These are phyloP conservation scores for Semnornis frantzii DNA, from an alignment of 2,113 vertebrate genomes.

Conservation along the genomic window DNA sequence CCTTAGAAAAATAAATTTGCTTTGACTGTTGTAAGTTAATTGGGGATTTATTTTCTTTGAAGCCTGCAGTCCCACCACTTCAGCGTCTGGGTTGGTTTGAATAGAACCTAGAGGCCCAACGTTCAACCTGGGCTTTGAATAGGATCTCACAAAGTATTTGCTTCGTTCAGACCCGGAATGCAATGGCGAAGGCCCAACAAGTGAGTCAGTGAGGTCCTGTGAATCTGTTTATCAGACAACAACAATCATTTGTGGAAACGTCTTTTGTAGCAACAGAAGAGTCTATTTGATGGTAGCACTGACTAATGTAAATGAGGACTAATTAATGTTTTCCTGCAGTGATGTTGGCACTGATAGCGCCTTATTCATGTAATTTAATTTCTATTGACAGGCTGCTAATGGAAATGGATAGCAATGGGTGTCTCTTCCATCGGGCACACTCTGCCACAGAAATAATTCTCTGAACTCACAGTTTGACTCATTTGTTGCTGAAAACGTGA, in stretches of 20 bases:
- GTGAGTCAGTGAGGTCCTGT: conserved; percentile 49
- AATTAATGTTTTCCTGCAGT: conserved; percentile 76
- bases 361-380: conserved; percentile 73
- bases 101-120: not conserved
- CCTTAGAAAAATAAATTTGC: conserved; percentile 22
- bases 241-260: conserved; percentile 59
- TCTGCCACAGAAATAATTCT: conserved; percentile 55
- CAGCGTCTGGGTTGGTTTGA: not conserved
- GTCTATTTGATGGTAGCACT: conserved; percentile 63
- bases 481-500: not conserved
- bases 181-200: not conserved
- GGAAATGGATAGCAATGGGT: conserved; percentile 67
- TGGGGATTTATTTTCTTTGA: conserved; percentile 7
- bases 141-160: conserved; percentile 31
- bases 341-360: conserved; percentile 67
- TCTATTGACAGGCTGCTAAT: conserved; percentile 74
- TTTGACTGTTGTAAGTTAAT: not conserved
- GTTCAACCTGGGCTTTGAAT: conserved; percentile 24
- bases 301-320: conserved; percentile 76
- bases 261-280: conserved; percentile 67
- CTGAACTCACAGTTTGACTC: conserved; percentile 7
- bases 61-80: not conserved
- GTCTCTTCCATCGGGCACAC: conserved; percentile 50
- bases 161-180: not conserved
- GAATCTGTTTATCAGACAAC: conserved; percentile 65